Percentiles rank a stretch among this genome's conserved stretches.
Conservation (phyloP, 2,888 invertebrate species). For the Macaria liturata region DNA sequence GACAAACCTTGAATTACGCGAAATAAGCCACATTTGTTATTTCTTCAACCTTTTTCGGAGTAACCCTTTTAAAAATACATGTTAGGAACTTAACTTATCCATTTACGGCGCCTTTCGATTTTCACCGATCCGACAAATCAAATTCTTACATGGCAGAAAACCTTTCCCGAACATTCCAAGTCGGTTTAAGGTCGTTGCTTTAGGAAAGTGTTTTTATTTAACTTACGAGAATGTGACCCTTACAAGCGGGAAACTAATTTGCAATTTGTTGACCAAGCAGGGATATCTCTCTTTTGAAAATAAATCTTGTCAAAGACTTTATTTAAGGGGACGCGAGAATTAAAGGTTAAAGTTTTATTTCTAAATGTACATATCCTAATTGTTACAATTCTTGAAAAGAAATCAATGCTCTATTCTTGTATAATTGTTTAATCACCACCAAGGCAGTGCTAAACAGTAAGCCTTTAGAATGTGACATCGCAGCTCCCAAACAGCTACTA, state of each 20-base stretch:
- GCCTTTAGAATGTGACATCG: no score
- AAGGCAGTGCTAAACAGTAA: no score
- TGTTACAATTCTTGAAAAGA: no score
- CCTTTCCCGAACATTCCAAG: conserved; percentile 15
- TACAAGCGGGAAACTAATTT: conserved; percentile 3
- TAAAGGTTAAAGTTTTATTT: no score
- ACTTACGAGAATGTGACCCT: conserved; percentile 9
- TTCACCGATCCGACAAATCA: conserved; percentile 24
- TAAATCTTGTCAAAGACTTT: no score
- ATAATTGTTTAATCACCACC: no score
- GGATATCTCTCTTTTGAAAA: no score
- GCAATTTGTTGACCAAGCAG: neutral
- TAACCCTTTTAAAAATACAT: conserved; percentile 45
- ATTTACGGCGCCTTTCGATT: conserved; percentile 23
- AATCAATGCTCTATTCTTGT: no score
- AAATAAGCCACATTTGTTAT: conserved; percentile 54
- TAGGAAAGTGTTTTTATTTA: conserved; percentile 18
- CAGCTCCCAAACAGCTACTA: no score
- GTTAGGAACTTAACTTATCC: conserved; percentile 34
- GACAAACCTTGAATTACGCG: conserved; percentile 43
- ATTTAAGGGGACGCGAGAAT: no score
- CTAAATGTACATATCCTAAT: no score
- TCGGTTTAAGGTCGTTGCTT: conserved; percentile 12
- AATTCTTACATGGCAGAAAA: conserved; percentile 15
- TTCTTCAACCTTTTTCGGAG: conserved; percentile 46